Base-by-base conservation (phyloP, 2,888 invertebrate genomes). In the Strigamia maritima region DNA sequence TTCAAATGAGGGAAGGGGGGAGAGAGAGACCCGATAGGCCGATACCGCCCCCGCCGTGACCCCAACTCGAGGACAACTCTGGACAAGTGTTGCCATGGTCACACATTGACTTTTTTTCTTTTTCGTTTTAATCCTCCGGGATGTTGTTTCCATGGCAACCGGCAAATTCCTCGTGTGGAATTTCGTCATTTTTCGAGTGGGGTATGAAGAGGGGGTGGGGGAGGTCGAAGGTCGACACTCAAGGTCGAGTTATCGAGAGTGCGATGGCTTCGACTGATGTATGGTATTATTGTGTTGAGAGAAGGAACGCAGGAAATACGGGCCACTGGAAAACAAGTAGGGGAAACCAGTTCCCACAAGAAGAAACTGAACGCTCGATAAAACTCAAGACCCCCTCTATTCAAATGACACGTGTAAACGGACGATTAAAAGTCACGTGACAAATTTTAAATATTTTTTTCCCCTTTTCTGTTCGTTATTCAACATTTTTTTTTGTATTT, bases 281-380 rank as follows among this genome's bases (percentile, higher is more conserved):
- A 22, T 12, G 24, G 7, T 10, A 35, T 19, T 24, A 65, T 65
- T 65, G 60, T 65, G 24, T 24, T 22, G 60, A 65, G 19, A 16
- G 2, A 19, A 65, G 60, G 19, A 65, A 24, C 60, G 60, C 60
- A 65, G 60, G 60, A 65, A 65, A 19, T 65, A 65, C 60, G 60
- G 60, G 60, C 60, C 60, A 65, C 60, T 65, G 60, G 22, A 60
- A 60, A 19, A 54, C 54, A 54, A 14, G 54, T 19, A n/a, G n/a
- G 14, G n/a, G 22, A 65, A 65, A 65, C 60, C 60, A 65, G 60
- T 65, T 65, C 60, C 60, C 60, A 65, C 60, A 65, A 65, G 60
- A 65, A 65, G 60, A 65, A 65, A 65, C 22, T 65, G 8, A 60
- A 60, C 60, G 60, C 22, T 60, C 60, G 60, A 60, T 60, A 60